phyloP scores from a whole-genome alignment of 2,113 vertebrate genomes.

The Neotoma lepida region DNA sequence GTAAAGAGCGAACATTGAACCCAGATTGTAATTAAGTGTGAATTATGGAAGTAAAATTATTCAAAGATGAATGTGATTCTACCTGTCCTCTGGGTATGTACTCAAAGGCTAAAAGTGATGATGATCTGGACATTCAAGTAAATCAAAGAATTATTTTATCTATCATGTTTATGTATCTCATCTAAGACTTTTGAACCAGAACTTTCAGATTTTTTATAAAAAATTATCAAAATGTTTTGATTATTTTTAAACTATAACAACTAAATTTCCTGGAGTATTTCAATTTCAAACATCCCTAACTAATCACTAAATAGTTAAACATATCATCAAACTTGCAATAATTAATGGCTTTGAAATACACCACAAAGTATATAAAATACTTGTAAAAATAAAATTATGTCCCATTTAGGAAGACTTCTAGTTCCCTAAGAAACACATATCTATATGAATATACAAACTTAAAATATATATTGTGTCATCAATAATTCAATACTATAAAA shows the following conservation, averaged over 20 bases:
- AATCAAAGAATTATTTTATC: constrained; percentile 26
- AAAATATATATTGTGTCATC: background rate
- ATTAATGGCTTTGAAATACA: background rate
- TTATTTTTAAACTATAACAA: constrained; percentile 1
- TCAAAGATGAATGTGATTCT: background rate
- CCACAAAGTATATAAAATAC: background rate
- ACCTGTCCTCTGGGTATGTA: background rate
- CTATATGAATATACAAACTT: background rate
- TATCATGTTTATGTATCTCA: background rate
- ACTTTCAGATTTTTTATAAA: constrained; percentile 21
- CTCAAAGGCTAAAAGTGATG: background rate
- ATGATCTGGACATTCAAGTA: background rate
- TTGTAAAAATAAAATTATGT: constrained; percentile 54
- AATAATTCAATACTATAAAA: background rate
- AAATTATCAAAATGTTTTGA: constrained; percentile 1
- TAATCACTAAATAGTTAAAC: background rate
- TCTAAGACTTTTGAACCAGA: background rate
- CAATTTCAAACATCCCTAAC: constrained; percentile 40
- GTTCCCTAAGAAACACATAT: background rate
- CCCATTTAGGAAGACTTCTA: constrained; percentile 7
- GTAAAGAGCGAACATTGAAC: constrained; percentile 1
- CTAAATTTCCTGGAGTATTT: constrained; percentile 23
- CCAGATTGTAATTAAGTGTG: background rate
- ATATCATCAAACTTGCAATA: background rate
- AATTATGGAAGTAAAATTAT: constrained; percentile 26